phyloP scores from a whole-genome alignment of 2,888 invertebrate genomes.

The Boloria euphrosyne region DNA sequence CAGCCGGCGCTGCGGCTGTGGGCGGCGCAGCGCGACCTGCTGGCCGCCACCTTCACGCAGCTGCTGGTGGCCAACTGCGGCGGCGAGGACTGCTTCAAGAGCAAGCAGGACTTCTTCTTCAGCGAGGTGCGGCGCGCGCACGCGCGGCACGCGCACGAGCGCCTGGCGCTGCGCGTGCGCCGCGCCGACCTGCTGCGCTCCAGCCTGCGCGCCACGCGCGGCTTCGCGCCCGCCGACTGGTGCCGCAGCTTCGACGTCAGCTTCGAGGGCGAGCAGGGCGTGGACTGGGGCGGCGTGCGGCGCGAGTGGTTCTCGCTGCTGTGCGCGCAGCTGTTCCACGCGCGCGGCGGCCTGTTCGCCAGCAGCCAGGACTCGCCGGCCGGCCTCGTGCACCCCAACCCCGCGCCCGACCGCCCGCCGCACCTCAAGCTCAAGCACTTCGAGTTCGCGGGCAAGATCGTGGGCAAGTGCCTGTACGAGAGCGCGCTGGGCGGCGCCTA shows the following conservation, averaged over 20 bases:
- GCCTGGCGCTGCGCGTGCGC: slow-evolving; percentile 90
- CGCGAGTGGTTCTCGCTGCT: slow-evolving; percentile 97
- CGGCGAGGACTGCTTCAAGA: slow-evolving; percentile 96
- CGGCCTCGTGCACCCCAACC: slow-evolving; percentile 95
- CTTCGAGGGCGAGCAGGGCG: slow-evolving; percentile 96
- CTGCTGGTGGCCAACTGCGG: slow-evolving; percentile 96
- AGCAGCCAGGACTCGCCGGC: slow-evolving; percentile 93
- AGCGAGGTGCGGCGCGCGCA: slow-evolving; percentile 92
- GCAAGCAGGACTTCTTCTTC: slow-evolving; percentile 90
- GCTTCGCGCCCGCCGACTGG: slow-evolving; percentile 95
- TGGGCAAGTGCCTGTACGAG: slow-evolving; percentile 97
- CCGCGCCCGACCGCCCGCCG: slow-evolving; percentile 86
- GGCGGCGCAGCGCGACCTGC: slow-evolving; percentile 92
- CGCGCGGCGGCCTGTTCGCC: slow-evolving; percentile 90
- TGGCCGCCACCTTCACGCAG: slow-evolving; percentile 95
- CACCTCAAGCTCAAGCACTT: slow-evolving; percentile 93
- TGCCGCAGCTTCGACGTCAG: slow-evolving; percentile 96
- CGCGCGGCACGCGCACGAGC: slow-evolving; percentile 93
- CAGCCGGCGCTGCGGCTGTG: slow-evolving; percentile 92
- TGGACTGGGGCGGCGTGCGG: slow-evolving; percentile 96
- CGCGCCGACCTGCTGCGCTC: slow-evolving; percentile 91
- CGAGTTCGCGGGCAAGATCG: slow-evolving; percentile 96
- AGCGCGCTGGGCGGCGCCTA: slow-evolving; percentile 94
- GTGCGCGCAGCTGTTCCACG: slow-evolving; percentile 93
- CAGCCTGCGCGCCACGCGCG: slow-evolving; percentile 92